phyloP scores from a whole-genome alignment of 1,140 invertebrate species.

The Holcopasites calliopsidis region DNA sequence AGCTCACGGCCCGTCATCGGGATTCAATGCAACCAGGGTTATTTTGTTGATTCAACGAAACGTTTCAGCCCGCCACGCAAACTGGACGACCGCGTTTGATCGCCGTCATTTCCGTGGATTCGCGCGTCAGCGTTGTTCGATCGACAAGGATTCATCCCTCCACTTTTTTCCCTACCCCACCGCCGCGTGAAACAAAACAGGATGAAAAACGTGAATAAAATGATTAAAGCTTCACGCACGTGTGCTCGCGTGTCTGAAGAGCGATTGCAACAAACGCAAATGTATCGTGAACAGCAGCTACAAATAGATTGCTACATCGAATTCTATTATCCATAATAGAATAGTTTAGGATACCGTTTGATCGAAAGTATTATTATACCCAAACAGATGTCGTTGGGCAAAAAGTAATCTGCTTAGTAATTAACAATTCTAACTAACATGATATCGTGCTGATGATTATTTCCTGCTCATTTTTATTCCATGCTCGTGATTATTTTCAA shows the following conservation, averaged over 20 bases:
- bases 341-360: too few species aligned
- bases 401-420: too few species aligned
- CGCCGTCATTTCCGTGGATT: slow-evolving; percentile 28
- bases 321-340: too few species aligned
- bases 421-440: too few species aligned
- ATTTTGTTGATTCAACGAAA: slow-evolving; percentile 59
- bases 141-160: slow-evolving; percentile 8
- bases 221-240: too few species aligned
- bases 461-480: too few species aligned
- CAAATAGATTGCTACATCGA: too few species aligned
- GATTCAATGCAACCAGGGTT: background rate
- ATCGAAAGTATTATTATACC: too few species aligned
- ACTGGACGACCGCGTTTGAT: background rate
- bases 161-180: background rate
- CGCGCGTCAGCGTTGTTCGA: slow-evolving; percentile 37
- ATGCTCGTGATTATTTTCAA: too few species aligned
- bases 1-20: background rate
- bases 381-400: too few species aligned
- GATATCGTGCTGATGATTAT: too few species aligned
- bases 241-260: background rate
- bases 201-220: background rate
- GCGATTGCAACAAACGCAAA: background rate
- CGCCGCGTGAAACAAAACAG: background rate
- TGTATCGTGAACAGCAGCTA: too few species aligned
- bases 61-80: slow-evolving; percentile 17